Conservation (phyloP, 2,888 invertebrate genomes). For the Sussaba pulchella region DNA sequence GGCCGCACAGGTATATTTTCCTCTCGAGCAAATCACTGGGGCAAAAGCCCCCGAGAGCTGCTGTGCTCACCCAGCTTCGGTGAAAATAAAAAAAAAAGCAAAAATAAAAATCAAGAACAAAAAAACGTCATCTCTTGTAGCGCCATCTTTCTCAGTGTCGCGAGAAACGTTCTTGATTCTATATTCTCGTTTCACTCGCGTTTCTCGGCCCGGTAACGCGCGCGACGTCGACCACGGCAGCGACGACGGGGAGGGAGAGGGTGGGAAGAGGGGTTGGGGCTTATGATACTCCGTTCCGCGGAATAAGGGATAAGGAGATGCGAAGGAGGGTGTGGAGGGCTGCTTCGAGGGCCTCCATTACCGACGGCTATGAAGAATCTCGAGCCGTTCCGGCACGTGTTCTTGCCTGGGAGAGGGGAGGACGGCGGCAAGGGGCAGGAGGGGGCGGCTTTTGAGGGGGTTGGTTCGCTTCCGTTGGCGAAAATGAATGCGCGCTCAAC, state of each 20-base stretch:
- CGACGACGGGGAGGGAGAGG: too few relatives aligned
- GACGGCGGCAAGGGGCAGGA: not conserved
- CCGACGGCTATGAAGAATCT: conserved; percentile 77
- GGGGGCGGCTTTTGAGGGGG: conserved; percentile 7
- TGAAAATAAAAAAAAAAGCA: too few relatives aligned
- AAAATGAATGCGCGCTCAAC: conserved; percentile 74
- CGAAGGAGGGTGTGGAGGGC: conserved; percentile 68
- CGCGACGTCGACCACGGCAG: too few relatives aligned
- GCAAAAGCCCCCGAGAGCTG: conserved; percentile 9
- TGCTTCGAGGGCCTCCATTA: conserved; percentile 81
- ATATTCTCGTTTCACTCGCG: conserved; percentile 30
- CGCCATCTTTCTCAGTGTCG: conserved; percentile 14
- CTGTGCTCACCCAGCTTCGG: conserved; percentile 27
- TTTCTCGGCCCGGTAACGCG: conserved; percentile 49
- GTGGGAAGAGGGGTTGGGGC: too few relatives aligned
- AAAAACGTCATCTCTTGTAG: conserved; percentile 57
- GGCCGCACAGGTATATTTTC: conserved; percentile 73
- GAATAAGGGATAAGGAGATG: conserved; percentile 39
- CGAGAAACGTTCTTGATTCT: conserved; percentile 16
- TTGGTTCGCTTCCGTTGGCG: conserved; percentile 72
- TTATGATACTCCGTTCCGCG: conserved; percentile 44
- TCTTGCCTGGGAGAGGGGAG: conserved; percentile 31
- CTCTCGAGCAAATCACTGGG: conserved; percentile 78
- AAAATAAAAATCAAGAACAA: too few relatives aligned
- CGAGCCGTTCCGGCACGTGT: conserved; percentile 63